Conservation (phyloP, 2,888 invertebrate genomes). For the Pyrgus malvae region DNA sequence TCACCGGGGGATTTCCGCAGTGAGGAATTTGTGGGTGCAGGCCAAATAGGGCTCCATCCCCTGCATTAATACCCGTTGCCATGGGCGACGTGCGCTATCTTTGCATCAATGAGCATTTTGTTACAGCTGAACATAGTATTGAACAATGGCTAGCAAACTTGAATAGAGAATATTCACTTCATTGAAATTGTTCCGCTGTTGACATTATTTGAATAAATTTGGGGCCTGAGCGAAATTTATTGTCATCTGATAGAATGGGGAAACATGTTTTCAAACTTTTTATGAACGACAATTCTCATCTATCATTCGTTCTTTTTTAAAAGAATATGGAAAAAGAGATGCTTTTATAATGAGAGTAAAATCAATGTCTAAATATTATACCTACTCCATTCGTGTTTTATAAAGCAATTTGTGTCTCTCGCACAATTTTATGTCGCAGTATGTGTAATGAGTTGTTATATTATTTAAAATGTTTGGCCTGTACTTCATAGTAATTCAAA, state of each 20-base stretch:
- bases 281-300: no score
- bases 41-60: conserved; percentile 52
- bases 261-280: neutral
- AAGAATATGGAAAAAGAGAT: conserved; percentile 7
- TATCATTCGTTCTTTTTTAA: no score
- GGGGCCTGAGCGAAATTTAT: conserved; percentile 58
- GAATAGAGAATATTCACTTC: conserved; percentile 54
- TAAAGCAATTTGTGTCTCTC: no score
- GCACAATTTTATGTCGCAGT: no score
- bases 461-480: neutral
- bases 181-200: conserved; percentile 58
- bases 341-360: no score
- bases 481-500: conserved; percentile 11
- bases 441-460: neutral
- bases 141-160: conserved; percentile 36
- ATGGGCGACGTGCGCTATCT: conserved; percentile 63
- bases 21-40: conserved; percentile 63
- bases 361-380: no score
- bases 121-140: conserved; percentile 10
- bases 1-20: conserved; percentile 68
- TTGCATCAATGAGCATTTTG: conserved; percentile 51
- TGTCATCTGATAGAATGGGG: conserved; percentile 44
- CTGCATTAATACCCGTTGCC: conserved; percentile 53
- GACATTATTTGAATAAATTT: conserved; percentile 62
- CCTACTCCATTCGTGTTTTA: no score